Evolutionary conservation across 2,113 vertebrate species (phyloP).

Genomic region (Peromyscus californicus): DNA sequence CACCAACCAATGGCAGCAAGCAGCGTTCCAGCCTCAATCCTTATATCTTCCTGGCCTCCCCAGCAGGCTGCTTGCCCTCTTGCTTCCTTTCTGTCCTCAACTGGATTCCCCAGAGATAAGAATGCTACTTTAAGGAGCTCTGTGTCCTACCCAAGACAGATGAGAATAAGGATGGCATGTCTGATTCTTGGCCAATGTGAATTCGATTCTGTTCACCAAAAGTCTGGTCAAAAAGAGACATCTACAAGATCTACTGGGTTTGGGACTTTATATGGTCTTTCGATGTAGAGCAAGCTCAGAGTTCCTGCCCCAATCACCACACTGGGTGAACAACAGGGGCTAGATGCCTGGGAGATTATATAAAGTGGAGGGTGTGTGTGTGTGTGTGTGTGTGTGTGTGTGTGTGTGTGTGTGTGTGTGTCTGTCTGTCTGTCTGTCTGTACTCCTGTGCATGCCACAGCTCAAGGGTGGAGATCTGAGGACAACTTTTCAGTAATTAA

Average conservation of each 20-base stretch:
- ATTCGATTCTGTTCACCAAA: neutral
- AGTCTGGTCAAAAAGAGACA: neutral
- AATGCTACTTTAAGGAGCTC: neutral
- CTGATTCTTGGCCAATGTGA: neutral
- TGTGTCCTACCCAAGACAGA: neutral
- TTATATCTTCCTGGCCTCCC: neutral
- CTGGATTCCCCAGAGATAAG: neutral
- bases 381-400: neutral
- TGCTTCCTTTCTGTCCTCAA: neutral
- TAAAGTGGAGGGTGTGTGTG: neutral
- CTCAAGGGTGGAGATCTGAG: neutral
- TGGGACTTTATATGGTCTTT: neutral
- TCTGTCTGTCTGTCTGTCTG: neutral
- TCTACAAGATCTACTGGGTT: neutral
- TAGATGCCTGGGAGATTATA: neutral
- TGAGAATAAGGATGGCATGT: neutral
- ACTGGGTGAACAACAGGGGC: neutral
- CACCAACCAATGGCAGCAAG: conserved; percentile 39
- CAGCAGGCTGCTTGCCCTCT: conserved; percentile 53
- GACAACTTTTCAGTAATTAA: neutral
- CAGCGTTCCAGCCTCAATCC: neutral
- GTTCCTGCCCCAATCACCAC: neutral
- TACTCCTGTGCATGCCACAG: neutral
- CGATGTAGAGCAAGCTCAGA: neutral
- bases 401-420: neutral